Percentiles rank a stretch among this genome's conserved stretches.
These are phyloP conservation scores for Pollicipes pollicipes DNA, from an alignment of 1,140 invertebrate genomes.

Conservation along the genomic window DNA sequence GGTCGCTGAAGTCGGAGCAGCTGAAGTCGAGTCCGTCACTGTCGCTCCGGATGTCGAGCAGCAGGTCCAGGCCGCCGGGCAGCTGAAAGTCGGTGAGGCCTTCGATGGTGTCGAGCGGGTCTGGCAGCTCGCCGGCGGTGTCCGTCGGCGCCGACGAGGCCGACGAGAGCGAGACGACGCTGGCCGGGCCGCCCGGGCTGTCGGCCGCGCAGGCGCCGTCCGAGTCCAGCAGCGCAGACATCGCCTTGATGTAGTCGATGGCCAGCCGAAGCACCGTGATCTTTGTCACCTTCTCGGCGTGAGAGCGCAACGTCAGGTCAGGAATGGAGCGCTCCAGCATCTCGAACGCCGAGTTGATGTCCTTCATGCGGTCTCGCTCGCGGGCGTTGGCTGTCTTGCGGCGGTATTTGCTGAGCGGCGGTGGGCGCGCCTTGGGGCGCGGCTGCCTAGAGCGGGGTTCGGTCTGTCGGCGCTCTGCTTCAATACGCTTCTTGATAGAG, in stretches of 20 bases:
- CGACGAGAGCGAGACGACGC: neutral
- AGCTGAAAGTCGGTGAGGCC: neutral
- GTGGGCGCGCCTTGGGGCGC: constrained; percentile 8
- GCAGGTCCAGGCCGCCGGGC: neutral
- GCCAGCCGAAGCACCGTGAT: constrained; percentile 14
- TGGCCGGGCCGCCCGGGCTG: neutral
- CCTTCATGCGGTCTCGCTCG: constrained; percentile 62
- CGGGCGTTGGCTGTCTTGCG: constrained; percentile 72
- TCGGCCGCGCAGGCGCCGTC: neutral
- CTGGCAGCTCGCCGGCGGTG: neutral
- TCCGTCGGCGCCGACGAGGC: neutral
- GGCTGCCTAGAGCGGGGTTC: neutral
- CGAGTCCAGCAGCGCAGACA: neutral
- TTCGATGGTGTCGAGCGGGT: neutral
- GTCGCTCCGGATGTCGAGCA: neutral
- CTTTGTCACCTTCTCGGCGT: constrained; percentile 12
- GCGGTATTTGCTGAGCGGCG: constrained; percentile 44
- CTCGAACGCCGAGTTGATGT: constrained; percentile 69
- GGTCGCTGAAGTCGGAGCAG: too few species aligned
- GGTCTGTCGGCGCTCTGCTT: constrained; percentile 23
- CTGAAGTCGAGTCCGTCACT: too few species aligned
- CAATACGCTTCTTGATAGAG: constrained; percentile 33
- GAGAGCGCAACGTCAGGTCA: constrained; percentile 7
- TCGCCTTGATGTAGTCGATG: constrained; percentile 12
- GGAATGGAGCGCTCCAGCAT: constrained; percentile 11